phyloP scores from a whole-genome alignment of 1,140 invertebrate species.

The Drosophila biarmipes region DNA sequence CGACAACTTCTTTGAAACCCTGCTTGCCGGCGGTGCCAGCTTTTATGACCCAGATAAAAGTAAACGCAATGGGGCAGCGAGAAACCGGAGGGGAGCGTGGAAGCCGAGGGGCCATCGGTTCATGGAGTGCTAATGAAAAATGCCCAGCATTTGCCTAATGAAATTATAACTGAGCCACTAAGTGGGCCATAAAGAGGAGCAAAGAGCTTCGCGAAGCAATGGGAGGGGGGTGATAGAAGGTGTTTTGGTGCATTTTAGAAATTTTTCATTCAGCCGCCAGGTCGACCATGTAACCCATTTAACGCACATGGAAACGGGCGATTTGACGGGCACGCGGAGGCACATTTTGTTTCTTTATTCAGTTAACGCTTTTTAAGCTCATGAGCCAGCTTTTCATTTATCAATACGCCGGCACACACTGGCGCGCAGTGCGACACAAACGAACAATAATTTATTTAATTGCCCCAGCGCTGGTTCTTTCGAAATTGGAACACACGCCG shows the following conservation, averaged over 20 bases:
- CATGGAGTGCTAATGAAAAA: slow-evolving; percentile 78
- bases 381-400: slow-evolving; percentile 57
- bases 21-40: slow-evolving; percentile 29
- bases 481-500: slow-evolving; percentile 57
- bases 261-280: slow-evolving; percentile 34
- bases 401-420: slow-evolving; percentile 51
- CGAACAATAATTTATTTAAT: slow-evolving; percentile 83
- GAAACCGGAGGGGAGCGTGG: neutral
- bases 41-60: slow-evolving; percentile 80
- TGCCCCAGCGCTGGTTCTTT: slow-evolving; percentile 61
- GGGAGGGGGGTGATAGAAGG: neutral
- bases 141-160: slow-evolving; percentile 79
- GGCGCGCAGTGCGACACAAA: slow-evolving; percentile 40
- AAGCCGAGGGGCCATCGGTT: neutral
- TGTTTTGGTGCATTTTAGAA: slow-evolving; percentile 54
- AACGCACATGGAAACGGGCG: slow-evolving; percentile 54
- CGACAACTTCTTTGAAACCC: slow-evolving; percentile 54
- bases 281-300: slow-evolving; percentile 64
- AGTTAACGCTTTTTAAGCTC: slow-evolving; percentile 71
- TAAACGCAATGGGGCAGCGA: slow-evolving; percentile 53
- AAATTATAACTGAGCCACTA: slow-evolving; percentile 77
- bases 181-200: slow-evolving; percentile 61
- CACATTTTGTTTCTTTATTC: slow-evolving; percentile 39
- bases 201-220: slow-evolving; percentile 1
- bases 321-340: slow-evolving; percentile 45